phyloP scores from a whole-genome alignment of 2,113 vertebrate species.

The Phrynocephalus versicolor region DNA sequence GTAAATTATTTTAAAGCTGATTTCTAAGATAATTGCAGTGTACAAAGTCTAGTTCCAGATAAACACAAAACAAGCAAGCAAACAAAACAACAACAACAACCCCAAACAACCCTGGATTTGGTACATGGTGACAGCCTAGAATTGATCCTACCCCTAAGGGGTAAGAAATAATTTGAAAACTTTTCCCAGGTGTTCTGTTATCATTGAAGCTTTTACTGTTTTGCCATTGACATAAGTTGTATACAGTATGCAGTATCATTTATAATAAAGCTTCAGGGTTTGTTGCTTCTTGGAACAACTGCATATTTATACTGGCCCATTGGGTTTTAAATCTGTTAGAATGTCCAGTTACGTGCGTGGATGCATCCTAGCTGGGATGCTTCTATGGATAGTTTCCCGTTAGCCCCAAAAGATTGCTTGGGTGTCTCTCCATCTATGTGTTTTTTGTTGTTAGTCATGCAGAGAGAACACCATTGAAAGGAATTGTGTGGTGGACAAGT shows the following conservation, averaged over 20 bases:
- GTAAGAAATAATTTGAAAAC: neutral
- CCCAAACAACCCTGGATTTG: too few species aligned
- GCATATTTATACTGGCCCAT: neutral
- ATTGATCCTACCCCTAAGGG: neutral
- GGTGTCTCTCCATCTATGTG: neutral
- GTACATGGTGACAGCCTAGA: neutral
- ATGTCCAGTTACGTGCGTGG: neutral
- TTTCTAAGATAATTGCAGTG: neutral
- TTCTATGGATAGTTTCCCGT: neutral
- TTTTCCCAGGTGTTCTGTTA: neutral
- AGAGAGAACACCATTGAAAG: neutral
- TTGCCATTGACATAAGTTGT: neutral
- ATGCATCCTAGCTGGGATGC: neutral
- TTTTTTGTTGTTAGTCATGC: neutral
- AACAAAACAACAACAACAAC: too few species aligned
- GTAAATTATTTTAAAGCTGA: neutral
- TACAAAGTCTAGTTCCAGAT: too few species aligned
- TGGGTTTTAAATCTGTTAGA: neutral
- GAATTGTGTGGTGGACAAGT: neutral
- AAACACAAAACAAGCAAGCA: too few species aligned
- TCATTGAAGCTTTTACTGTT: neutral
- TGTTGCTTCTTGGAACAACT: neutral
- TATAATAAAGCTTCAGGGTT: neutral
- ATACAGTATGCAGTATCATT: neutral
- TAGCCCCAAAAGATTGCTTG: neutral